A percentile compares a stretch with the other conserved stretches of the same genome.
These are phyloP conservation scores for Orthosia incerta DNA, from an alignment of 2,888 invertebrate genomes.

Conservation along the genomic window DNA sequence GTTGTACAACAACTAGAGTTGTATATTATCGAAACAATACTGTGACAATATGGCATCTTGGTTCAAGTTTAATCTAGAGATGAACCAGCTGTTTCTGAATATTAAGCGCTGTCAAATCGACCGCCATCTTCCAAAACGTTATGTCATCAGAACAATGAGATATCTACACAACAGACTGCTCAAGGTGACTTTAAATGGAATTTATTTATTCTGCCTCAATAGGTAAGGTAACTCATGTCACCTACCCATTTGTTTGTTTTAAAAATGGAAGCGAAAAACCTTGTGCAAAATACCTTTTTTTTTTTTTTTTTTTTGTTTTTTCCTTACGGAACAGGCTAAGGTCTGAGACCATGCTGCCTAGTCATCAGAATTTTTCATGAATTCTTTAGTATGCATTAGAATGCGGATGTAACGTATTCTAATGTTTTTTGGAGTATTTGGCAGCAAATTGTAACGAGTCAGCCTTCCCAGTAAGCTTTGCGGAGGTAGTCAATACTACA, in stretches of 20 bases:
- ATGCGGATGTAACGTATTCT: too few species aligned
- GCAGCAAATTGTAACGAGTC: too few species aligned
- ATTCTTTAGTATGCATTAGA: too few species aligned
- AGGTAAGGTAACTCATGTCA: neutral
- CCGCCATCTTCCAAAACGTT: slow-evolving; percentile 37
- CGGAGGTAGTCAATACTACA: too few species aligned
- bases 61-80: slow-evolving; percentile 62
- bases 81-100: slow-evolving; percentile 65
- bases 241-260: neutral
- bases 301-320: too few species aligned
- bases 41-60: slow-evolving; percentile 31
- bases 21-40: slow-evolving; percentile 24
- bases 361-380: too few species aligned
- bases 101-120: slow-evolving; percentile 62
- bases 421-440: too few species aligned
- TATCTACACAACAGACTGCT: slow-evolving; percentile 7
- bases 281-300: neutral
- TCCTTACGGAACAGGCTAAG: too few species aligned
- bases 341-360: too few species aligned
- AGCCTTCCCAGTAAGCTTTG: too few species aligned
- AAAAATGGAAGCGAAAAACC: neutral
- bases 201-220: neutral
- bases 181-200: neutral
- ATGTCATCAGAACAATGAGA: slow-evolving; percentile 42
- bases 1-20: slow-evolving; percentile 7